Evolutionary conservation across 1,140 invertebrate genomes (phyloP).

Genomic region (Drosophila ananassae): DNA sequence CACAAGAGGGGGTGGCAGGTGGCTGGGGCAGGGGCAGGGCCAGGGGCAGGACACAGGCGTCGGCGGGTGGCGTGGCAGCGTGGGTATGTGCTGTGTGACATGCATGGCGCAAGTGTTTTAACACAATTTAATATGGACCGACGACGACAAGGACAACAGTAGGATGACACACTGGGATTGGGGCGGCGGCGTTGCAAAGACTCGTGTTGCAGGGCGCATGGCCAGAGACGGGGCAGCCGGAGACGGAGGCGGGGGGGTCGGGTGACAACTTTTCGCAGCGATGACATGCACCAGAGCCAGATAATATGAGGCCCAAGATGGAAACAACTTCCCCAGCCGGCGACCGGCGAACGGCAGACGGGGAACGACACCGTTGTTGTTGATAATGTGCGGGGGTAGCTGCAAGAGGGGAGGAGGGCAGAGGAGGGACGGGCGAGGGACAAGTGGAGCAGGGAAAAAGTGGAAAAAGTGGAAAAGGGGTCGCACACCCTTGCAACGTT

Average conservation of each 20-base stretch:
- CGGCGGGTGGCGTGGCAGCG: background rate
- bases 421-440: background rate
- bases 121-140: constrained; percentile 78
- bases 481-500: constrained; percentile 63
- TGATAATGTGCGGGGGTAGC: constrained; percentile 50
- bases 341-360: background rate
- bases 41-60: background rate
- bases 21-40: background rate
- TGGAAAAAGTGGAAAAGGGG: background rate
- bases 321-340: constrained; percentile 10
- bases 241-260: background rate
- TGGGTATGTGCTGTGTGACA: constrained; percentile 37
- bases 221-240: background rate
- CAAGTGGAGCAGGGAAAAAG: no score
- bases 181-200: background rate
- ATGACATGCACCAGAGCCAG: constrained; percentile 65
- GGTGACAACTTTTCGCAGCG: constrained; percentile 65
- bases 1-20: constrained; percentile 22
- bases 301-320: constrained; percentile 60
- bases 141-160: constrained; percentile 53
- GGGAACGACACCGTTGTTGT: constrained; percentile 40
- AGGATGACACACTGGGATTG: constrained; percentile 35
- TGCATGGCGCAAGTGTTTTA: constrained; percentile 78
- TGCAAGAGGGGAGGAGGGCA: background rate
- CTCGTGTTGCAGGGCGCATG: background rate